A percentile compares a stretch with the other conserved stretches of the same genome.
Evolutionary conservation across 2,113 vertebrate species (phyloP).

Genomic region (Dipodomys ordii): DNA sequence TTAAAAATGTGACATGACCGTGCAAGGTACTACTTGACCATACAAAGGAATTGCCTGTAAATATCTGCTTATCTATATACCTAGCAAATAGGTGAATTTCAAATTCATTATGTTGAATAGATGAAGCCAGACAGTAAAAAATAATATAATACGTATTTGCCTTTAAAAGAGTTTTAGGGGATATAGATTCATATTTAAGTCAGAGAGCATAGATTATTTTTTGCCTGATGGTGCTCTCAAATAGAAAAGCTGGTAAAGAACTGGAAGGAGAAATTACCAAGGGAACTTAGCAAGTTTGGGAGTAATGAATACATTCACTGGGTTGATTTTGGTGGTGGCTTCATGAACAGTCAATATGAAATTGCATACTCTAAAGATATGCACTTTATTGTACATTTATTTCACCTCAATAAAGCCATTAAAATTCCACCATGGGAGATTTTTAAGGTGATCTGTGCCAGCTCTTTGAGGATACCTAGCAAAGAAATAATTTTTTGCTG

Average conservation of each 20-base stretch:
- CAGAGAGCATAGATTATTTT: background rate
- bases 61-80: background rate
- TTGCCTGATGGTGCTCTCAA: background rate
- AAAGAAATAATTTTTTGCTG: background rate
- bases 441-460: background rate
- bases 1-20: background rate
- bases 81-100: background rate
- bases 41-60: background rate
- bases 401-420: background rate
- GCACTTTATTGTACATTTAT: background rate
- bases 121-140: background rate
- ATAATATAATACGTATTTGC: background rate
- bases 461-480: background rate
- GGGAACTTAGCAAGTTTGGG: background rate
- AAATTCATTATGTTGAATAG: conserved; percentile 7
- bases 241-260: background rate
- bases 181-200: background rate
- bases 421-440: conserved; percentile 13
- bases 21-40: background rate
- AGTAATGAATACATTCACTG: background rate
- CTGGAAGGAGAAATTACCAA: background rate
- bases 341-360: conserved; percentile 19
- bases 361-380: conserved; percentile 3
- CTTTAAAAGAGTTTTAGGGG: background rate
- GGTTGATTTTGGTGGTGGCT: conserved; percentile 26